These are phyloP conservation scores for Plusia festucae DNA, from an alignment of 2,888 invertebrate species.

Conservation along the genomic window DNA sequence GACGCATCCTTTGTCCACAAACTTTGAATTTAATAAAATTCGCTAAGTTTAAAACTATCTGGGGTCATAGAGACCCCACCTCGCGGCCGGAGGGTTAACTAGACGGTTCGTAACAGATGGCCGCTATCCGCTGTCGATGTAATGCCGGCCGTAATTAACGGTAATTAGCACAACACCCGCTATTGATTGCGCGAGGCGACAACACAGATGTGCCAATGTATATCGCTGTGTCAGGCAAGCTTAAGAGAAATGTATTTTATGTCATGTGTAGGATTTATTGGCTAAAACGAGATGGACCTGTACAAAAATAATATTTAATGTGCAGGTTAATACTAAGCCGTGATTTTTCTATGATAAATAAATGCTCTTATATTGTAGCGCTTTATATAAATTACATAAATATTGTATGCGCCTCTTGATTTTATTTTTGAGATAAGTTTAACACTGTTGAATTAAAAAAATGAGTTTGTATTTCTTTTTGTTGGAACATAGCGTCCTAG, in stretches of 20 bases:
- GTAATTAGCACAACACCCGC: constrained; percentile 31
- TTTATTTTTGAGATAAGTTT: too few species aligned
- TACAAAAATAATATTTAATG: too few species aligned
- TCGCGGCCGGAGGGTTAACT: not conserved
- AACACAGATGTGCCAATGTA: not conserved
- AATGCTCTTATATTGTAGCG: too few species aligned
- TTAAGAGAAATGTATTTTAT: not conserved
- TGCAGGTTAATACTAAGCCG: too few species aligned
- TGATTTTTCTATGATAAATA: too few species aligned
- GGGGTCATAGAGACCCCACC: constrained; percentile 2
- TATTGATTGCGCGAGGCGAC: constrained; percentile 14
- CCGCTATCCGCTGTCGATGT: constrained; percentile 10
- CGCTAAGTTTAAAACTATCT: not conserved
- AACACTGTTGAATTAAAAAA: too few species aligned
- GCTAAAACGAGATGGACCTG: too few species aligned
- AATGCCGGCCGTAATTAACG: constrained; percentile 46
- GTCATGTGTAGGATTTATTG: too few species aligned
- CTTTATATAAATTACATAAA: too few species aligned
- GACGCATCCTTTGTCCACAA: constrained; percentile 3
- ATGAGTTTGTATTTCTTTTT: too few species aligned
- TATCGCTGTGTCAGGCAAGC: not conserved
- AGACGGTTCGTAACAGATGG: constrained; percentile 37
- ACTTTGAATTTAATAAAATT: constrained; percentile 2
- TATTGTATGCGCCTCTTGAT: too few species aligned
- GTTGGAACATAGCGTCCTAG: too few species aligned